Evolutionary conservation across 2,113 vertebrate genomes (phyloP), one percentile per base, ranked within the genome.

Genomic region (Xiphorhynchus elegans): DNA sequence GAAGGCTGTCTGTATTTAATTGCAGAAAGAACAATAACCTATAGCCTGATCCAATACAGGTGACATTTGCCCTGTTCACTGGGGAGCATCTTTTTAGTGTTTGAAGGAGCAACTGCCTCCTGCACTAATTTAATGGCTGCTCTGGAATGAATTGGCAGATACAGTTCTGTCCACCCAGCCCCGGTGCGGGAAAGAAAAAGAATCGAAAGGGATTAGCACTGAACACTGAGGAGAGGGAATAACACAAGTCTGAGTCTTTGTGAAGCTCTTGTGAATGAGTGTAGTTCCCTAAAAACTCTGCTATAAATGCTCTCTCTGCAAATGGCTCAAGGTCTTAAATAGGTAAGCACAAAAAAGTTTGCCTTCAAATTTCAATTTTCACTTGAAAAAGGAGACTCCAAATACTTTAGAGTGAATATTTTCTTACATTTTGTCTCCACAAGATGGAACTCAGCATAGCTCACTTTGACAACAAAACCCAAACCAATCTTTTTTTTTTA

Each of bases 61-160:
- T 97, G 96, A 95, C 96, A 95, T 97, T 96, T 97, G 92, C 84
- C 94, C 96, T 84, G 89, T 93, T 97, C 96, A 89, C 95, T 74
- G 76, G 95, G 96, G 93, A 97, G 55, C 82, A 89, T 53, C 66
- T 95, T 91, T 95, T 91, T 80, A 95, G 72, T 47, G 31, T 94
- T 87, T 95, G 84, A 90, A 96, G 93, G 74, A 97, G 55, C 49
- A 95, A 85, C 78, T 39, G 50, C 59, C 89, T 95, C 26, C 82
- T 81, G 42, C 53, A 87, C 80, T 95, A 82, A 96, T 95, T 95
- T 95, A 96, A 93, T 58, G 87, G 82, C 63, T 96, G 76, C 69
- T 91, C 75, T 89, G 70, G 70, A 91, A 92, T 92, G 81, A 56
- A 93, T 63, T 58, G 73, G 55, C 42, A 37, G 84, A 87, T 90